Conservation (phyloP, 92 coral and sea anemone genomes). For the Chrysogorgia sp. region DNA sequence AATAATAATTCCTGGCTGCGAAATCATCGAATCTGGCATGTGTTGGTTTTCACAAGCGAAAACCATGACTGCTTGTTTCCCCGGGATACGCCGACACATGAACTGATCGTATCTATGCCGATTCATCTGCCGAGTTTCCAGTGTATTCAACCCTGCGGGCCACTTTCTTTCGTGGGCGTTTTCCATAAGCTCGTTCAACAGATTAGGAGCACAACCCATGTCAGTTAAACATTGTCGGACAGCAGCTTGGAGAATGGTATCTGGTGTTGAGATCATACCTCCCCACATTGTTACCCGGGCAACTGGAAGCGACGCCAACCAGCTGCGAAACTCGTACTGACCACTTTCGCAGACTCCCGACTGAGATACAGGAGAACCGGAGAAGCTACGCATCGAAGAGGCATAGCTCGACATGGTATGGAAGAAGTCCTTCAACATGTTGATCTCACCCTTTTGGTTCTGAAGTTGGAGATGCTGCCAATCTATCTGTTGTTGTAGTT, state of each 20-base stretch:
- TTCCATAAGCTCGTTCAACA: slow-evolving; percentile 89
- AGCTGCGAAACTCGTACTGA: slow-evolving; percentile 73
- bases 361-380: background rate
- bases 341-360: background rate
- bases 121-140: slow-evolving; percentile 89
- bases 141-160: slow-evolving; percentile 92
- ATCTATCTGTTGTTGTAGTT: slow-evolving; percentile 87
- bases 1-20: slow-evolving; percentile 91
- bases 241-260: slow-evolving; percentile 86
- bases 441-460: slow-evolving; percentile 85
- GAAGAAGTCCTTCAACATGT: slow-evolving; percentile 83
- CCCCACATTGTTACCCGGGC: slow-evolving; percentile 97
- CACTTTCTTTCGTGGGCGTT: slow-evolving; percentile 95
- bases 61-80: slow-evolving; percentile 91
- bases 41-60: slow-evolving; percentile 96
- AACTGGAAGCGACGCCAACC: slow-evolving; percentile 70
- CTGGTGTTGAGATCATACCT: slow-evolving; percentile 97
- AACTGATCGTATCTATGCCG: slow-evolving; percentile 91
- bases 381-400: background rate
- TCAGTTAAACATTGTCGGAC: slow-evolving; percentile 82
- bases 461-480: slow-evolving; percentile 86
- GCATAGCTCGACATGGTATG: slow-evolving; percentile 62
- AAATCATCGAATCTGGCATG: slow-evolving; percentile 90
- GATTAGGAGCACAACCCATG: slow-evolving; percentile 82
- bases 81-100: slow-evolving; percentile 85